These are phyloP conservation scores for Venustaconcha ellipsiformis DNA, from an alignment of 1,140 invertebrate genomes.

Conservation along the genomic window DNA sequence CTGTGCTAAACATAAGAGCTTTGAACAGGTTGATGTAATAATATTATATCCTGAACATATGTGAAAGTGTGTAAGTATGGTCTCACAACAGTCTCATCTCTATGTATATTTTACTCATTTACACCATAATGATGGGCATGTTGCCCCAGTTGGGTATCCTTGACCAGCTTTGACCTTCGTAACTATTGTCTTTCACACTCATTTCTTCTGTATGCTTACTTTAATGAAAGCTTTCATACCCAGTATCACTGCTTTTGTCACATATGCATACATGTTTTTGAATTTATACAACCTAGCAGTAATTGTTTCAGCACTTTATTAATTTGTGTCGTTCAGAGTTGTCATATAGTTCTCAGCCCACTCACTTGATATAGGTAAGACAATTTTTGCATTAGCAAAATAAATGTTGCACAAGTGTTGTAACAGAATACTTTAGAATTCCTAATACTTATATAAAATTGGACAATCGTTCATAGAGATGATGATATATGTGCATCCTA, in stretches of 20 bases:
- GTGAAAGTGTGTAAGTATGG: no score
- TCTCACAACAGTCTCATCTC: not conserved
- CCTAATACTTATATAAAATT: no score
- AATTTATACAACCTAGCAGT: not conserved
- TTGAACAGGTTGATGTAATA: not conserved
- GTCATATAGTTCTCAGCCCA: no score
- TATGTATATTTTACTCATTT: not conserved
- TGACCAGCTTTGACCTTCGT: constrained; percentile 8
- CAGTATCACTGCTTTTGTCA: constrained; percentile 11
- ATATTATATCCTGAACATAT: no score
- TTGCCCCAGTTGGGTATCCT: not conserved
- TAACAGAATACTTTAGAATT: no score
- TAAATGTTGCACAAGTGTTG: no score
- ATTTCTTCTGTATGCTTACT: not conserved
- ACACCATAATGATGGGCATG: constrained; percentile 2
- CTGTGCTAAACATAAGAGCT: not conserved
- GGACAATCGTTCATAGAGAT: no score
- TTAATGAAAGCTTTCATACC: not conserved
- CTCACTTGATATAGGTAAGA: no score
- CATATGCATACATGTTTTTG: not conserved
- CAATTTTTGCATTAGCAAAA: no score
- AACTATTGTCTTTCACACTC: not conserved
- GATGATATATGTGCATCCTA: no score
- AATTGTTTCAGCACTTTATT: not conserved
- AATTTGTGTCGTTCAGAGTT: not conserved